Conservation (phyloP, 2,113 vertebrate genomes). For the Lota lota region DNA sequence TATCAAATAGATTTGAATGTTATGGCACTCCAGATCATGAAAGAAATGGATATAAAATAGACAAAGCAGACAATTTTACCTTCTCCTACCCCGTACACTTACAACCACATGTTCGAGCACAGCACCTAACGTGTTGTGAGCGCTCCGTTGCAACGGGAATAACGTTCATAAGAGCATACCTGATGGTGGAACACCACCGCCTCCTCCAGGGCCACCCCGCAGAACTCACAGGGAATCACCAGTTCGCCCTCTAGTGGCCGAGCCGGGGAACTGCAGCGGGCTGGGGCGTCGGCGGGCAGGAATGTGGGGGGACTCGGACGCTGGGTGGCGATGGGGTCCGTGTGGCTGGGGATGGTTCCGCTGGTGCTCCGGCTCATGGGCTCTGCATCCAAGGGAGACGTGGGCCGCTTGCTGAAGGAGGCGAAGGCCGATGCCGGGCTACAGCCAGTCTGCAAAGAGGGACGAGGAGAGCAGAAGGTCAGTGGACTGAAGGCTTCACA, state of each 20-base stretch:
- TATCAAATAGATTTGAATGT: no score
- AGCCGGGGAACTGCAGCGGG: conserved; percentile 21
- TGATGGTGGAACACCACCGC: conserved; percentile 91
- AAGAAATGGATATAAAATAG: no score
- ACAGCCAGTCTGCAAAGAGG: conserved; percentile 83
- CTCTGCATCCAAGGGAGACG: conserved; percentile 63
- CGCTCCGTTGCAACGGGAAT: no score
- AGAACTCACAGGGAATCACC: conserved; percentile 93
- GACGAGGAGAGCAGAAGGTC: conserved; percentile 8
- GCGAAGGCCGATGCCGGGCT: conserved; percentile 85
- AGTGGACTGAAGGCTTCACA: background rate
- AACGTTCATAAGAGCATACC: conserved; percentile 64
- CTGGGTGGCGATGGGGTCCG: conserved; percentile 65
- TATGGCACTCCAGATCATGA: no score
- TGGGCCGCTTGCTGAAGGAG: conserved; percentile 79
- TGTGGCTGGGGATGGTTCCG: conserved; percentile 51
- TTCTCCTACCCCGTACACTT: no score
- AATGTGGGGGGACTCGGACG: conserved; percentile 66
- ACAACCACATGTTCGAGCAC: no score
- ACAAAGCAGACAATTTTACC: no score
- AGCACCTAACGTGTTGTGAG: no score
- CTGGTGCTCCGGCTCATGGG: conserved; percentile 45
- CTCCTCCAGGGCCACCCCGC: conserved; percentile 88
- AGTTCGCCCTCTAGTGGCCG: conserved; percentile 70
- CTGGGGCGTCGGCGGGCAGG: conserved; percentile 66